Evolutionary conservation across 2,888 invertebrate genomes (phyloP).

Genomic region (Heteromyza rotundicornis): DNA sequence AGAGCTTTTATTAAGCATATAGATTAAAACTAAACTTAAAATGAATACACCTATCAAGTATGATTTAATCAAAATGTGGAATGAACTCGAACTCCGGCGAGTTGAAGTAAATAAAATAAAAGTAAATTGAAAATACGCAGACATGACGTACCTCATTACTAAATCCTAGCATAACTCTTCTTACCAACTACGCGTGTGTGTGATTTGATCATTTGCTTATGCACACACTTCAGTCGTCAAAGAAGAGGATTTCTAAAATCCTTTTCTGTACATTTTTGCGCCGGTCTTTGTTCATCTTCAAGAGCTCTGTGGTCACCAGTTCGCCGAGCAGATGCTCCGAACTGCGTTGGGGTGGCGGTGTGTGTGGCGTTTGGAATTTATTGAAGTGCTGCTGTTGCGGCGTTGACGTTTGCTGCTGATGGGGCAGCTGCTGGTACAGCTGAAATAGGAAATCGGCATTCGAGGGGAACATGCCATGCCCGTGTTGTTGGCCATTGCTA

Average conservation of each 20-base stretch:
- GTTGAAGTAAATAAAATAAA: no score
- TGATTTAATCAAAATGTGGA: no score
- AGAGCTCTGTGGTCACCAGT: constrained; percentile 59
- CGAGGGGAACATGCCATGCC: constrained; percentile 48
- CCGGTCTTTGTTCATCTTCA: constrained; percentile 61
- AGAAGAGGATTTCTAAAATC: constrained; percentile 61
- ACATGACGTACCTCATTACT: no score
- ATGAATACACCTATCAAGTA: no score
- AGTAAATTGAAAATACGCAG: no score
- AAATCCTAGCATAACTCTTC: no score
- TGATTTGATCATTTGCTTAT: no score
- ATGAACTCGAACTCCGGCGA: no score
- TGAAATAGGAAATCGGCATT: constrained; percentile 60
- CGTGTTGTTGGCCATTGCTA: constrained; percentile 34
- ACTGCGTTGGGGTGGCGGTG: constrained; percentile 46
- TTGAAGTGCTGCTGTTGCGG: constrained; percentile 46
- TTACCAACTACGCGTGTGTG: no score
- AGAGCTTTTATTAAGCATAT: no score
- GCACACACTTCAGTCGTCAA: constrained; percentile 62
- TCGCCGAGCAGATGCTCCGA: constrained; percentile 62
- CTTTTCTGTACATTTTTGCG: constrained; percentile 60
- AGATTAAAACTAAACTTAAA: no score
- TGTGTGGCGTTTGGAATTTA: constrained; percentile 52
- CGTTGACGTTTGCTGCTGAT: constrained; percentile 39
- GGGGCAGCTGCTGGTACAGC: constrained; percentile 58